Base-by-base conservation (phyloP, 2,888 invertebrate species). In the Watsonalla cultraria region DNA sequence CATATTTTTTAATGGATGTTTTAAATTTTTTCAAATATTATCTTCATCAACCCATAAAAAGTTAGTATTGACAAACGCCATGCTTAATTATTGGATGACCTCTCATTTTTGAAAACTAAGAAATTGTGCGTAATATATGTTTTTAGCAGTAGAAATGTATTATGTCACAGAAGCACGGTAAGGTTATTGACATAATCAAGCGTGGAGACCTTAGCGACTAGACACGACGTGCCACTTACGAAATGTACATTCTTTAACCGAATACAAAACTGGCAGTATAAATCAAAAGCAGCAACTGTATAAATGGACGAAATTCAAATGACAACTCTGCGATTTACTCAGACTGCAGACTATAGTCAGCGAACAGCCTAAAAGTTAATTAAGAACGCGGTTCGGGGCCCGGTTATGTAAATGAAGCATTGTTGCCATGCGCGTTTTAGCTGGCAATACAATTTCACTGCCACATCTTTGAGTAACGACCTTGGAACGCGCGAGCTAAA, bases 381-480 rank as follows among this genome's bases (percentile, higher is more conserved):
- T 81, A 82, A 76, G 72, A 73, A 67, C 72, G 72, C 68, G 68
- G 62, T 65, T 68, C 65, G 61, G 65, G 68, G 72, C 72, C 74
- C 74, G 74, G 75, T 81, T 81, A 84, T 84, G 83, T 74, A 82
- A 84, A 84, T 79, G 65, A 70, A 60, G 62, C 74, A 77, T 78
- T 86, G 86, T 86, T 85, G 81, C 86, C 74, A 84, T 74, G 84
- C 80, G 70, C 71, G 68, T 62, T 68, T 49, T 54, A 60, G 67
- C 61, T 66, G 66, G 67, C 72, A 68, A 72, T 64, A 72, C 49
- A 70, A 74, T 76, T 74, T 76, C 72, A 72, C 70, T 73, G 64
- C 61, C 62, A 70, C 70, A 68, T 71, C 74, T 71, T 69, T 59
- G 61, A 58, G 59, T 61, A 65, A 61, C 50, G 62, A 58, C 78